Evolutionary conservation across 2,888 invertebrate species (phyloP), one percentile per base, ranked within the genome.

Genomic region (Cataglyphis cursor): DNA sequence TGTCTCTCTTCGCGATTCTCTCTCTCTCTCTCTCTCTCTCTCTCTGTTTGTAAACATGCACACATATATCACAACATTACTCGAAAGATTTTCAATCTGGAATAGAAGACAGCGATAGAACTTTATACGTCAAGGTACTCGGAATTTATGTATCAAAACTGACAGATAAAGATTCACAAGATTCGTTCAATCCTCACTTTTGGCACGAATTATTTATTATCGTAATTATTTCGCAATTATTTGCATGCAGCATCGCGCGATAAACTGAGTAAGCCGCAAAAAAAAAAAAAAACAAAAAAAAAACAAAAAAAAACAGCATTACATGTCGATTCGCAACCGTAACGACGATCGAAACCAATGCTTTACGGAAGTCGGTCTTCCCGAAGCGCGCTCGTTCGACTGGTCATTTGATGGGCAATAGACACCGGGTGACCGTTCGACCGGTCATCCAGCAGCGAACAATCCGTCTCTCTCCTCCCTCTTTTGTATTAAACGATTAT

Each of bases 401-500:
- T 83, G 84, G 80, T 65, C 85, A 82, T 92, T 91, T 92, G 90
- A 91, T 91, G 92, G 91, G 91, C 90, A 91, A 91, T 91, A 91
- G 90, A 91, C 90, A 91, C 88, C 74, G 84, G 85, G 87, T 87
- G 91, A 91, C 88, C 90, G 85, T 90, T 90, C 87, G 88, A 84
- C 83, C 84, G 87, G 91, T 91, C 90, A 89, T 89, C 85, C 85
- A 28, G 75, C 81, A 72, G 65, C 70, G 70, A 75, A 90, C 83
- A 73, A 85, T 78, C 78, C n/a, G 64, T 54, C 82, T 74, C 12
- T 28, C 72, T 48, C 38, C 31, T 51, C 51, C 15, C 72, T 84
- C 57, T 41, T 64, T 73, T 64, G 74, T 81, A 90, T 91, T 91
- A 91, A 92, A 91, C 91, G 91, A 91, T 91, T 91, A 91, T 91